Evolutionary conservation across 2,888 invertebrate species (phyloP).

Genomic region (Rapana venosa): DNA sequence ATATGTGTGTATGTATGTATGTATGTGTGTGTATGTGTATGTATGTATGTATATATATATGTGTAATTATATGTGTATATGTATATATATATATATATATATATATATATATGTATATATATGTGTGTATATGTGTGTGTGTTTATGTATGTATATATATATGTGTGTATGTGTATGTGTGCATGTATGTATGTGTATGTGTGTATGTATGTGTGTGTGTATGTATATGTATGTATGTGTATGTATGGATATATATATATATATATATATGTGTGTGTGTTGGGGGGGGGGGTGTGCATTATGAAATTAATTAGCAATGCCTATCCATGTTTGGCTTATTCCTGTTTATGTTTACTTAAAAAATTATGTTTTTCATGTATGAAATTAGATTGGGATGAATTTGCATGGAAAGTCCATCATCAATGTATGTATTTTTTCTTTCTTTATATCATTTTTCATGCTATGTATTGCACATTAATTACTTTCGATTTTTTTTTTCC

Average conservation of each 20-base stretch:
- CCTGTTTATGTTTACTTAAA: too few relatives aligned
- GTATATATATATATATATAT: neutral
- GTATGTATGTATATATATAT: neutral
- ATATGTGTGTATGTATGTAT: neutral
- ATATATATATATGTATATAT: neutral
- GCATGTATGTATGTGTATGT: neutral
- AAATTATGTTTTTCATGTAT: too few relatives aligned
- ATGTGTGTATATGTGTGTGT: neutral
- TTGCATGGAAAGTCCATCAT: too few relatives aligned
- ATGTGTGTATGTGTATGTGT: neutral
- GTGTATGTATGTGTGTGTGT: conserved; percentile 1
- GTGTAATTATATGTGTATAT: neutral
- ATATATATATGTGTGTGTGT: neutral
- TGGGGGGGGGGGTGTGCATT: too few relatives aligned
- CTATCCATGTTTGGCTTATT: too few relatives aligned
- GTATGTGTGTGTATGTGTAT: neutral
- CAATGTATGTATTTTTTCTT: too few relatives aligned
- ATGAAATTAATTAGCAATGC: too few relatives aligned
- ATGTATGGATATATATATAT: neutral
- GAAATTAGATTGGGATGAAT: too few relatives aligned
- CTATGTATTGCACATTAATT: too few relatives aligned
- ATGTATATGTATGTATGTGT: neutral
- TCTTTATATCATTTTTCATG: too few relatives aligned
- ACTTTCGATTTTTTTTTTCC: too few relatives aligned
- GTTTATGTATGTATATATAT: neutral